Evolutionary conservation across 2,113 vertebrate genomes (phyloP).

Genomic region (Gracilinanus agilis): DNA sequence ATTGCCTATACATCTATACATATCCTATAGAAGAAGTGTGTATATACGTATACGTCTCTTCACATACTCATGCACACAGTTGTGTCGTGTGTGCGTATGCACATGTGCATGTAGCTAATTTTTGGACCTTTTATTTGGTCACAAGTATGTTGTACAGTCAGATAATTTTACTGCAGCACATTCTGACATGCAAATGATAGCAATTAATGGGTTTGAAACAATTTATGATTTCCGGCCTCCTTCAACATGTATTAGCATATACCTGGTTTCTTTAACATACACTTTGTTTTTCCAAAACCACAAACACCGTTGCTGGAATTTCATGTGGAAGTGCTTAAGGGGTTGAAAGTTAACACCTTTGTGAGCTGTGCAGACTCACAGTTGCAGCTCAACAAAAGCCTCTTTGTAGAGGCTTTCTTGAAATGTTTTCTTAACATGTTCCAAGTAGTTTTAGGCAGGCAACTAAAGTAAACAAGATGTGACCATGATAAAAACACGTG

Average conservation of each 20-base stretch:
- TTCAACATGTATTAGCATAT: conserved; percentile 88
- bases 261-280: conserved; percentile 90
- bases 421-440: conserved; percentile 99
- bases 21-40: too few relatives aligned
- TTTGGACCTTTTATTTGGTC: conserved; percentile 50
- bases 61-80: neutral
- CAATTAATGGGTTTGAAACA: conserved; percentile 85
- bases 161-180: conserved; percentile 73
- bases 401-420: conserved; percentile 96
- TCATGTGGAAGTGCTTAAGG: conserved; percentile 99
- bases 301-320: conserved; percentile 91
- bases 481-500: conserved; percentile 99
- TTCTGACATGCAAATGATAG: conserved; percentile 81
- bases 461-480: conserved; percentile 99
- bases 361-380: conserved; percentile 91
- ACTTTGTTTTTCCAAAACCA: conserved; percentile 91
- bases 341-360: conserved; percentile 99
- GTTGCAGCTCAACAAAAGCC: conserved; percentile 95
- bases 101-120: neutral
- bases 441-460: conserved; percentile 99
- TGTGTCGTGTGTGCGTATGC: neutral
- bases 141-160: conserved; percentile 76
- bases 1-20: neutral
- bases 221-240: conserved; percentile 88
- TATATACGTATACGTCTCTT: neutral